These are phyloP conservation scores for Drosophila tristis DNA, from an alignment of 1,140 invertebrate genomes.

Conservation along the genomic window DNA sequence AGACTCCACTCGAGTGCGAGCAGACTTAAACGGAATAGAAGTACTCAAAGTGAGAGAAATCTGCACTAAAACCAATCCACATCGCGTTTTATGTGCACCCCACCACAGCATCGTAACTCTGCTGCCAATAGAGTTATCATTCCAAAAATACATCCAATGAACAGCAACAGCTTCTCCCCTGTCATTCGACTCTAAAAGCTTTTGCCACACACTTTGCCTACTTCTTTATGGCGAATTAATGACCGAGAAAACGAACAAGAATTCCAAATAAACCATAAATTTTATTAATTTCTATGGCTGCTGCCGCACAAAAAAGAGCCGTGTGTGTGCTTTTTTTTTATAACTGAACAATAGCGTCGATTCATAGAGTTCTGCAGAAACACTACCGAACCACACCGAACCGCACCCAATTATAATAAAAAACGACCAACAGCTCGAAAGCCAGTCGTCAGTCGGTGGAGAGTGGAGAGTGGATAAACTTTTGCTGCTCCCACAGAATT, in stretches of 20 bases:
- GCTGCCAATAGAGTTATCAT: constrained; percentile 17
- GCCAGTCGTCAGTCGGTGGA: background rate
- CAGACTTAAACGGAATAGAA: too few relatives aligned
- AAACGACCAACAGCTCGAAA: constrained; percentile 6
- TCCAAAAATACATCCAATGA: constrained; percentile 2
- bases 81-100: too few relatives aligned
- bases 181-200: constrained; percentile 32
- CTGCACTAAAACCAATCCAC: background rate
- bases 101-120: background rate
- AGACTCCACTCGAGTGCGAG: background rate
- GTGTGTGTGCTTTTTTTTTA: constrained; percentile 21
- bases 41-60: too few relatives aligned
- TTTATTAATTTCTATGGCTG: constrained; percentile 72
- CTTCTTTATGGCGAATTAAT: constrained; percentile 78
- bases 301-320: constrained; percentile 49
- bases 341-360: constrained; percentile 65
- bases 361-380: constrained; percentile 69
- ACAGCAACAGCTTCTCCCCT: constrained; percentile 9
- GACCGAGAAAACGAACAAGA: constrained; percentile 51
- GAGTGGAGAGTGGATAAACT: constrained; percentile 67
- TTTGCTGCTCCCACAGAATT: constrained; percentile 75
- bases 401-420: constrained; percentile 74
- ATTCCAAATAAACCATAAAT: constrained; percentile 80
- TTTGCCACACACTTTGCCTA: constrained; percentile 64
- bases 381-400: constrained; percentile 60